Percentiles rank a stretch among this genome's conserved stretches.
Evolutionary conservation across 2,797 vertebrate species (phyloP).

Genomic region (Helostoma temminkii): DNA sequence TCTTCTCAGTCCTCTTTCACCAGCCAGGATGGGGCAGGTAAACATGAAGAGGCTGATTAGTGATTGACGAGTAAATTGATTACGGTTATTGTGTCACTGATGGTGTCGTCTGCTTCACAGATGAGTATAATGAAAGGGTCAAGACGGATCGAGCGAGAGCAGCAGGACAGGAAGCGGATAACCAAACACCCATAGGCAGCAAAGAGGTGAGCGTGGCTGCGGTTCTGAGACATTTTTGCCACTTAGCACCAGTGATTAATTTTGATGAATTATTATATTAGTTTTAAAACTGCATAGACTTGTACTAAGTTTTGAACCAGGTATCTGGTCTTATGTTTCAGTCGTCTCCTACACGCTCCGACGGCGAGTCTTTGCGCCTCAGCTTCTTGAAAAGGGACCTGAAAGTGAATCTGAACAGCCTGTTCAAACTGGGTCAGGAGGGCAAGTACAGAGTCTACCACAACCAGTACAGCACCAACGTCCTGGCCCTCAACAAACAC

Average conservation of each 20-base stretch:
- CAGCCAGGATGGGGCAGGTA: slow-evolving; percentile 91
- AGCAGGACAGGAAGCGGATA: slow-evolving; percentile 73
- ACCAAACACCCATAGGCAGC: slow-evolving; percentile 86
- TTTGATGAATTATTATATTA: no score
- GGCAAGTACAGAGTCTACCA: slow-evolving; percentile 97
- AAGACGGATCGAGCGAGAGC: slow-evolving; percentile 76
- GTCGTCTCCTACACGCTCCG: slow-evolving; percentile 87
- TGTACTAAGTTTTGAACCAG: background rate
- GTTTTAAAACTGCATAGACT: no score
- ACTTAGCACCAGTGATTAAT: no score
- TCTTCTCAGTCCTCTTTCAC: slow-evolving; percentile 87
- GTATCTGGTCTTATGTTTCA: slow-evolving; percentile 56
- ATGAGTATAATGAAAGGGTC: slow-evolving; percentile 83
- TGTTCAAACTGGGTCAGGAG: slow-evolving; percentile 96
- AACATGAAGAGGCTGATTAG: background rate
- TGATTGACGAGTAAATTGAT: background rate
- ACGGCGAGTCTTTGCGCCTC: slow-evolving; percentile 85
- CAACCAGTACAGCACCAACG: slow-evolving; percentile 97
- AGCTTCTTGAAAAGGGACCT: slow-evolving; percentile 87
- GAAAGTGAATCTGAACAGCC: slow-evolving; percentile 86
- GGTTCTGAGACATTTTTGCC: background rate
- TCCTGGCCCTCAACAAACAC: slow-evolving; percentile 96
- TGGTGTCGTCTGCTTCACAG: slow-evolving; percentile 66
- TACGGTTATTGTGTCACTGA: slow-evolving; percentile 9
- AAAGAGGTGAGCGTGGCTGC: slow-evolving; percentile 87